Percentiles rank a stretch among this genome's conserved stretches.
Evolutionary conservation across 2,113 vertebrate species (phyloP).

Genomic region (Silurus asotus): DNA sequence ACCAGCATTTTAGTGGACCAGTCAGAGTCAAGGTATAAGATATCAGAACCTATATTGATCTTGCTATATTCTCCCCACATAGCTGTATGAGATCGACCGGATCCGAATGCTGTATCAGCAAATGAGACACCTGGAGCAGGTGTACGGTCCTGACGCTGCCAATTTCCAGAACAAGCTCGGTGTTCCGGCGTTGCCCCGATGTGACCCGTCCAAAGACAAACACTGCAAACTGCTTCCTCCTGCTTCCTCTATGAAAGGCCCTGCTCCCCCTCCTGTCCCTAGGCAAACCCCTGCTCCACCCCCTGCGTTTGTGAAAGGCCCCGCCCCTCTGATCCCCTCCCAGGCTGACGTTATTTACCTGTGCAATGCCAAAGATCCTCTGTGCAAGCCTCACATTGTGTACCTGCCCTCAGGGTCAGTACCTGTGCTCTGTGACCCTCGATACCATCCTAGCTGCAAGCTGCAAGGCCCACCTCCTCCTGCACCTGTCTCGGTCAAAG

Average conservation of each 20-base stretch:
- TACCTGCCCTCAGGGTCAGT: slow-evolving; percentile 72
- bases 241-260: slow-evolving; percentile 50
- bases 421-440: slow-evolving; percentile 76
- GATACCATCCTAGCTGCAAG: slow-evolving; percentile 71
- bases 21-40: background rate
- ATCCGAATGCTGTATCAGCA: slow-evolving; percentile 79
- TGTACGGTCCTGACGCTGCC: slow-evolving; percentile 73
- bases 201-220: slow-evolving; percentile 73
- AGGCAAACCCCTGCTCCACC: slow-evolving; percentile 45
- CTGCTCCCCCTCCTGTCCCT: slow-evolving; percentile 47
- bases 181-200: slow-evolving; percentile 58
- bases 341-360: slow-evolving; percentile 73
- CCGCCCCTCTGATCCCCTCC: slow-evolving; percentile 54
- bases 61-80: background rate
- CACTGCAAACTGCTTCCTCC: slow-evolving; percentile 62
- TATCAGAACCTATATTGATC: background rate
- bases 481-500: slow-evolving; percentile 42
- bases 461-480: slow-evolving; percentile 50
- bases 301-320: slow-evolving; percentile 49
- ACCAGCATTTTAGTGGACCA: background rate
- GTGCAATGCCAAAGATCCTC: slow-evolving; percentile 74
- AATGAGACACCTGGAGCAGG: slow-evolving; percentile 75
- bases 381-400: slow-evolving; percentile 78
- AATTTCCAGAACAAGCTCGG: slow-evolving; percentile 74
- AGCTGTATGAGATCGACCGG: slow-evolving; percentile 80